Conservation (phyloP, 2,888 invertebrate species). For the Nemapogon koenigi region DNA sequence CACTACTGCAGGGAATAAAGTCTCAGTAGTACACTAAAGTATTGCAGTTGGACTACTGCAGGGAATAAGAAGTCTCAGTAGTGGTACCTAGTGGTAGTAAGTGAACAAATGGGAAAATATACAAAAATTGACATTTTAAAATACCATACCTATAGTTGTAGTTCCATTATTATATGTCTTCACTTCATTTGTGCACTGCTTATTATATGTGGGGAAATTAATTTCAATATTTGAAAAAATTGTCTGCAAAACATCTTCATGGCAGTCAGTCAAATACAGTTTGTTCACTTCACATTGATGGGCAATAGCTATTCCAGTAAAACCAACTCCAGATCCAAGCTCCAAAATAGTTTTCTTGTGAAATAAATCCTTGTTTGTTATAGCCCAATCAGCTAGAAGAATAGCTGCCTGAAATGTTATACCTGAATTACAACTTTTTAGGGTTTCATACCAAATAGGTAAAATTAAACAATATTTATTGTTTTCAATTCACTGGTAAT, state of each 20-base stretch:
- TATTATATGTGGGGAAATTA: slow-evolving; percentile 47
- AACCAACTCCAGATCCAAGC: slow-evolving; percentile 79
- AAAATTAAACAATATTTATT: not conserved
- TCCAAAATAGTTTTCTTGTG: slow-evolving; percentile 69
- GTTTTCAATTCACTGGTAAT: too few species aligned
- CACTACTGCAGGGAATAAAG: too few species aligned
- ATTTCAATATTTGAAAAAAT: slow-evolving; percentile 68
- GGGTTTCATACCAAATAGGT: slow-evolving; percentile 11
- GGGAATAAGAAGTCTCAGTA: too few species aligned
- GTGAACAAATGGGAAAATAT: too few species aligned
- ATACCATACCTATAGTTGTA: too few species aligned
- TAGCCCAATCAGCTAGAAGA: slow-evolving; percentile 74
- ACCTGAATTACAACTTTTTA: slow-evolving; percentile 16
- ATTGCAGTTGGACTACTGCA: too few species aligned
- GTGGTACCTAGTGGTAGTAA: too few species aligned
- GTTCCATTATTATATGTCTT: not conserved
- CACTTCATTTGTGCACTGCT: not conserved
- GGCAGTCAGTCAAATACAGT: slow-evolving; percentile 74
- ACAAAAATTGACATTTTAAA: too few species aligned
- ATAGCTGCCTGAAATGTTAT: slow-evolving; percentile 71
- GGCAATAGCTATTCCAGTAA: slow-evolving; percentile 70
- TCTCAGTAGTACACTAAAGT: too few species aligned
- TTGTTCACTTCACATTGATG: slow-evolving; percentile 58
- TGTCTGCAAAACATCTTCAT: slow-evolving; percentile 67
- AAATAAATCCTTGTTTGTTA: slow-evolving; percentile 59